Conservation (phyloP, 1,140 invertebrate species). For the Temnothorax nylanderi region DNA sequence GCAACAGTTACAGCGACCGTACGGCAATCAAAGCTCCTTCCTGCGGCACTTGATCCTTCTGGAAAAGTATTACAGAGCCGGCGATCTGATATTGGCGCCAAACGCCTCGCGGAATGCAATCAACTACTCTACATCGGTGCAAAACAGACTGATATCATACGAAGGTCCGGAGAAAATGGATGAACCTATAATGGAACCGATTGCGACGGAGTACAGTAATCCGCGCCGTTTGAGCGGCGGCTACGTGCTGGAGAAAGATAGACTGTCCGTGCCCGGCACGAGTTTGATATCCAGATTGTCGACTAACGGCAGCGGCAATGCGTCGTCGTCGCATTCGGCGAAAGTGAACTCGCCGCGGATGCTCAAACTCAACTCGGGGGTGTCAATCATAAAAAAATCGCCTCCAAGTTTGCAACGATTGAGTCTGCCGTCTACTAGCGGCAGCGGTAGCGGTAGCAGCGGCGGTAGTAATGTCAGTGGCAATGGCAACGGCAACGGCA, state of each 20-base stretch:
- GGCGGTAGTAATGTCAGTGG: background rate
- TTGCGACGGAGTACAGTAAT: conserved; percentile 77
- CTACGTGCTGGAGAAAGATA: conserved; percentile 77
- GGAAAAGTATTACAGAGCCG: conserved; percentile 93
- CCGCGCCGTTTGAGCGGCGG: conserved; percentile 80
- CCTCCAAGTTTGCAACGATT: conserved; percentile 82
- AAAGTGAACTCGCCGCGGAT: conserved; percentile 66
- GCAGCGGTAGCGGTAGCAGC: conserved; percentile 7
- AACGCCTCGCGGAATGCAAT: conserved; percentile 90
- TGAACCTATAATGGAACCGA: conserved; percentile 81
- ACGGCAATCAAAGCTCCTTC: conserved; percentile 94
- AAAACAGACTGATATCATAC: conserved; percentile 91
- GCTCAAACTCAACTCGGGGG: conserved; percentile 79
- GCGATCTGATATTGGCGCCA: conserved; percentile 90
- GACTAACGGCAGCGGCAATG: background rate
- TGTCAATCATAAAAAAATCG: conserved; percentile 84
- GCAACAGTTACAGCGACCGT: conserved; percentile 93
- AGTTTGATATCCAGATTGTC: conserved; percentile 42
- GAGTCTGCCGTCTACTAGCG: conserved; percentile 69
- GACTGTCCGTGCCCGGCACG: conserved; percentile 43
- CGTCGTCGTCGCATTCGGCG: conserved; percentile 2
- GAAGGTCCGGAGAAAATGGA: conserved; percentile 86
- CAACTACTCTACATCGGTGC: conserved; percentile 92
- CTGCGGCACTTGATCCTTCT: conserved; percentile 92
- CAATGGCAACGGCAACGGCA: background rate